Base-by-base conservation (phyloP, 1,140 invertebrate genomes). In the Aphidius gifuensis region DNA sequence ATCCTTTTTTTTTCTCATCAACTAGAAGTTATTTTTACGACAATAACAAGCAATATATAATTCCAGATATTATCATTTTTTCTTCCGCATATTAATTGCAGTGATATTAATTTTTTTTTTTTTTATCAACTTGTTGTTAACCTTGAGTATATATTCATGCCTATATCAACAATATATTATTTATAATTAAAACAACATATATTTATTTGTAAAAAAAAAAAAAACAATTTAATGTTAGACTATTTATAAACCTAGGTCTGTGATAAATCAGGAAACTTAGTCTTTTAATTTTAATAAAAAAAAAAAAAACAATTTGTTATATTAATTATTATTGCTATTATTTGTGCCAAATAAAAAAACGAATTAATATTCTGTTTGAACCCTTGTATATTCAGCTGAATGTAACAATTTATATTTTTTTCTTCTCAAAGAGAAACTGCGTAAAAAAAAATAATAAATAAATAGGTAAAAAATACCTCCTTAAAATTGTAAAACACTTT, bases 241-340 rank as follows among this genome's bases (percentile, higher is more conserved):
- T 23, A 23, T 23, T 23, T 23, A 23, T 23, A 23, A 23, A 23
- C 23, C 23, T 62, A 62, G 60, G 54, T 62, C 60, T 62, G 60
- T 62, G 60, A 62, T 62, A 62, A 62, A 62, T 49, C 39, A 42
- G 53, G 45, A 53, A 51, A 57, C 54, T 56, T 39, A n/a, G 47
- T 39, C n/a, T 49, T 49, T 7, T 49, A 49, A n/a, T 21, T 9
- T 5, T n/a, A 49, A 42, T 6, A 16, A 42, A 54, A 42, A 7
- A 9, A 39, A 8, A 53, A 53, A 21, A 32, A 16, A 51, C 32
- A 16, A 39, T 40, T 54, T 55, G 39, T n/a, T 39, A 55, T 32
- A 32, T 32, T 32, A 32, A 3, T 32, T 32, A 32, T 4, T 32
- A 32, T 32, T 32, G 1, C 16, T 50, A 16, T 11, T 9, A 40